Conservation (phyloP, 2,888 invertebrate genomes). For the Electrophaes corylata region DNA sequence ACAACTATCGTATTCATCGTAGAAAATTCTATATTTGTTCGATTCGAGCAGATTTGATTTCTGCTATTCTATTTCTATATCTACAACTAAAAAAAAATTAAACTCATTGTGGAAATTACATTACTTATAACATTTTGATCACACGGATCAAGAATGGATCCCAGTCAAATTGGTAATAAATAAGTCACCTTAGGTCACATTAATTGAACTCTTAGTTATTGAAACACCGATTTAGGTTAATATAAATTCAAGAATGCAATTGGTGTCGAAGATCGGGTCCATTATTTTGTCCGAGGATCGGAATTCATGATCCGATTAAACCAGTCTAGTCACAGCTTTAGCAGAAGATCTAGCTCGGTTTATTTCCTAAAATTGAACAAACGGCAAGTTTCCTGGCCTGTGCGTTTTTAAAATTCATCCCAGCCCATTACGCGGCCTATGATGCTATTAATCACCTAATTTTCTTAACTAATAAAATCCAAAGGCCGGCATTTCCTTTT, state of each 20-base stretch:
- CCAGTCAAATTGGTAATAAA: neutral
- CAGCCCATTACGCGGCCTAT: neutral
- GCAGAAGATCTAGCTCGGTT: too few species aligned
- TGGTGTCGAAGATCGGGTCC: neutral
- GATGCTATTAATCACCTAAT: slow-evolving; percentile 7
- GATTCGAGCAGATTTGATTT: too few species aligned
- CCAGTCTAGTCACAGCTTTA: too few species aligned
- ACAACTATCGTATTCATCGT: too few species aligned
- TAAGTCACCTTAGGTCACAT: slow-evolving; percentile 38
- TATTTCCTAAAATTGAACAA: neutral
- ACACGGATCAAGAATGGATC: too few species aligned
- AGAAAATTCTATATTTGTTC: too few species aligned
- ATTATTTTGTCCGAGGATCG: neutral
- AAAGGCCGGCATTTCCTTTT: slow-evolving; percentile 21
- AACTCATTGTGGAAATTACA: too few species aligned
- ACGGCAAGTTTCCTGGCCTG: neutral
- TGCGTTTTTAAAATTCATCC: neutral
- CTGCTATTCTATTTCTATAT: too few species aligned
- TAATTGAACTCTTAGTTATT: slow-evolving; percentile 41
- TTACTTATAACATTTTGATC: too few species aligned
- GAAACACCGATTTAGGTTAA: slow-evolving; percentile 8
- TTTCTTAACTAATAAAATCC: slow-evolving; percentile 17
- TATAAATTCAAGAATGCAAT: neutral
- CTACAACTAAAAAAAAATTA: too few species aligned
- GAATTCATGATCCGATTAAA: too few species aligned